Evolutionary conservation across 1,140 invertebrate species (phyloP).

Genomic region (Penaeus japonicus): DNA sequence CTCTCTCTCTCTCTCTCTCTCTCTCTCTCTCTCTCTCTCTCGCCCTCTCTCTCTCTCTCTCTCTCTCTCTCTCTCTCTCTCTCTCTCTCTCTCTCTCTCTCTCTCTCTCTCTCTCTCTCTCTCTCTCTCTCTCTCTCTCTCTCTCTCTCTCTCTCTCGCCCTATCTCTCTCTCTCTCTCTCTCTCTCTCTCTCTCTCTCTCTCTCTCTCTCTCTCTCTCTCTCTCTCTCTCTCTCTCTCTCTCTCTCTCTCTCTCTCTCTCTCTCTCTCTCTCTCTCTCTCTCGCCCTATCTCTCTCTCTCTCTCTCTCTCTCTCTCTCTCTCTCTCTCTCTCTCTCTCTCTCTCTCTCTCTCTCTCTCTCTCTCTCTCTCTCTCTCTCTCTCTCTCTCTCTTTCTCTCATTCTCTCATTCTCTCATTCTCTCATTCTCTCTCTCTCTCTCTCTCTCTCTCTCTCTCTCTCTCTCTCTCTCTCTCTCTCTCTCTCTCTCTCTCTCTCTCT

Average conservation of each 20-base stretch:
- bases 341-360: too few species aligned
- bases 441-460: too few species aligned
- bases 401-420: too few species aligned
- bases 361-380: too few species aligned
- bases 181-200: background rate
- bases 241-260: background rate
- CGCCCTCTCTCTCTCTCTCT: background rate
- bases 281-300: too few species aligned
- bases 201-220: background rate
- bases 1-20: too few species aligned
- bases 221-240: background rate
- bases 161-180: background rate
- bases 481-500: too few species aligned
- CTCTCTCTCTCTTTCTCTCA: too few species aligned
- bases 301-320: too few species aligned
- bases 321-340: too few species aligned
- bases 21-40: background rate
- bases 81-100: background rate
- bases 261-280: background rate
- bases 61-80: background rate
- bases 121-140: background rate
- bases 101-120: background rate
- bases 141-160: background rate
- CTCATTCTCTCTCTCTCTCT: too few species aligned
- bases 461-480: too few species aligned